Percentiles rank a stretch among this genome's conserved stretches.
phyloP scores from a whole-genome alignment of 1,140 invertebrate genomes.

The Panagrolaimus sp. region DNA sequence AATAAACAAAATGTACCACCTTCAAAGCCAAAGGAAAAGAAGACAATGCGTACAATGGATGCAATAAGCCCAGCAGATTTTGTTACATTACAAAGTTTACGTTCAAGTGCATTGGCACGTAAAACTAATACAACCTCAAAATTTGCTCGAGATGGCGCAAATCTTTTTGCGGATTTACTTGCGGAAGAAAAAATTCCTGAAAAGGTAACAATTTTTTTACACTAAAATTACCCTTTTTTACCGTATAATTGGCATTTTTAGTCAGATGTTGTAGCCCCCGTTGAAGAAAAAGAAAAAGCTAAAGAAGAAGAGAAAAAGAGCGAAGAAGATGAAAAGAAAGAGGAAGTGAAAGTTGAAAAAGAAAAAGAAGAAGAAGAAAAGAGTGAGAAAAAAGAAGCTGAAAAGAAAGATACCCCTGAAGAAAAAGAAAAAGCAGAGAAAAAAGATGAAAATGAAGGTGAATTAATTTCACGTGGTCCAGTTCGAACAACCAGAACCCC shows the following conservation, averaged over 20 bases:
- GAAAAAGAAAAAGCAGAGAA: slow-evolving; percentile 19
- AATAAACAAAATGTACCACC: neutral
- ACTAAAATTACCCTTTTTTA: no score
- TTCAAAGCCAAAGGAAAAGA: neutral
- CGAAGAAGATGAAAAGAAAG: slow-evolving; percentile 21
- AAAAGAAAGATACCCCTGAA: neutral
- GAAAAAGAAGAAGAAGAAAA: slow-evolving; percentile 31
- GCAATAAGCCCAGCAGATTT: slow-evolving; percentile 52
- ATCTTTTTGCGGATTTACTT: slow-evolving; percentile 51
- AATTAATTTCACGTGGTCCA: slow-evolving; percentile 54
- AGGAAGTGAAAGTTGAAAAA: slow-evolving; percentile 22
- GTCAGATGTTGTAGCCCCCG: no score
- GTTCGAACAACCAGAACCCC: slow-evolving; percentile 38
- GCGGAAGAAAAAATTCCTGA: neutral
- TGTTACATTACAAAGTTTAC: slow-evolving; percentile 52
- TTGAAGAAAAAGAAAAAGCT: no score
- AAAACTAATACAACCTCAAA: slow-evolving; percentile 59
- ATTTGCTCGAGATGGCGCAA: slow-evolving; percentile 43
- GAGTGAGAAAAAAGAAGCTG: slow-evolving; percentile 24
- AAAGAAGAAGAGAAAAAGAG: slow-evolving; percentile 28
- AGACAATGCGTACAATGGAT: slow-evolving; percentile 14
- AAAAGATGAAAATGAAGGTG: slow-evolving; percentile 26
- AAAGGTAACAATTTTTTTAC: no score
- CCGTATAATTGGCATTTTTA: no score
- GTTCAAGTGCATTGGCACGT: slow-evolving; percentile 54